Evolutionary conservation across 2,888 invertebrate species (phyloP).

Genomic region (Chrysolina americana): DNA sequence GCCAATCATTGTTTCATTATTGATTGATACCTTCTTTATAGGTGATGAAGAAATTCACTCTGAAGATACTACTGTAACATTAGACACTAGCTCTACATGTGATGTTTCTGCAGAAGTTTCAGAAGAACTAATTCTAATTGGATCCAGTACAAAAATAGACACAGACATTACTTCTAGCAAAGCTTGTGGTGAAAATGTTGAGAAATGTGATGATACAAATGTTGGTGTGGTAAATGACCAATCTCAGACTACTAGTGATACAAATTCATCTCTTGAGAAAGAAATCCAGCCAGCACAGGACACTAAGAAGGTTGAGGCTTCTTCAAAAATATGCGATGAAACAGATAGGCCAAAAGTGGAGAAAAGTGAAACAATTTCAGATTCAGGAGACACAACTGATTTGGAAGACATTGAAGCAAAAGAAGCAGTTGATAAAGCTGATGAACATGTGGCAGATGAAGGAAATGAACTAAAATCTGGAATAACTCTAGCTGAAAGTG

Average conservation of each 20-base stretch:
- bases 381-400: neutral
- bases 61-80: neutral
- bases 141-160: conserved; percentile 1
- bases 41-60: neutral
- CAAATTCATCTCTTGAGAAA: neutral
- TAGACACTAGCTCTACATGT: neutral
- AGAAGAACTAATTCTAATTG: neutral
- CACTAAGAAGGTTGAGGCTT: neutral
- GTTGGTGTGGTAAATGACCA: too few relatives aligned
- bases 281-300: neutral
- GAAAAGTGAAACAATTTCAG: neutral
- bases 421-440: conserved; percentile 1
- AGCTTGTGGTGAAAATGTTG: conserved; percentile 1
- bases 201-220: neutral
- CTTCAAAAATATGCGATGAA: neutral
- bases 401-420: conserved; percentile 17
- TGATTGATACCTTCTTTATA: neutral
- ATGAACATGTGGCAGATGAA: conserved; percentile 15
- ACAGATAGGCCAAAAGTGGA: neutral
- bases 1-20: neutral
- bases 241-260: neutral
- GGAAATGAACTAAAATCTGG: conserved; percentile 24
- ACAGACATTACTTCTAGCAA: conserved; percentile 5
- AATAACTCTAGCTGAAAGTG: neutral
- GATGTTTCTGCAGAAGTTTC: neutral